Conservation (phyloP, 2,113 vertebrate species). For the Nettapus auritus region DNA sequence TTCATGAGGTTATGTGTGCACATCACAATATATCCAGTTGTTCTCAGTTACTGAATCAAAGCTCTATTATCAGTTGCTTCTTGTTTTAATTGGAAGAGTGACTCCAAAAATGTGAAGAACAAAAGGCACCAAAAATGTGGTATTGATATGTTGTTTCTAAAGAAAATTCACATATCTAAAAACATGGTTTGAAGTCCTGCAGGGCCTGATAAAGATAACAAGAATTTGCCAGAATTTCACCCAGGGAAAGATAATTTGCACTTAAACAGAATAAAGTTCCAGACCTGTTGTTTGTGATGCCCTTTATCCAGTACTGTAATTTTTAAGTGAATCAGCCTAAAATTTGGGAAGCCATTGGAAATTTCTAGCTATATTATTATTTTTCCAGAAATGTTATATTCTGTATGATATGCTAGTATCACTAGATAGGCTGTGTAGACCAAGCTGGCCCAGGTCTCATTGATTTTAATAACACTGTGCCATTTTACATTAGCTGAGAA, state of each 20-base stretch:
- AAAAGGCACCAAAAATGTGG: neutral
- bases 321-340: slow-evolving; percentile 22
- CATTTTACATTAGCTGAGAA: slow-evolving; percentile 10
- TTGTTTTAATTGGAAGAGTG: neutral
- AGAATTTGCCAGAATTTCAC: neutral
- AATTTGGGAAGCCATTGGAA: neutral
- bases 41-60: neutral
- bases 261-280: neutral
- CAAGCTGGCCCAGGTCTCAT: neutral
- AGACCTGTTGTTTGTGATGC: neutral
- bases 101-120: neutral
- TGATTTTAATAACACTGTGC: slow-evolving; percentile 33
- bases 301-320: neutral
- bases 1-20: neutral
- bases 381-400: neutral
- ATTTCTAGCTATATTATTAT: neutral
- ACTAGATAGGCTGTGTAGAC: neutral
- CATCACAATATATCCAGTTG: neutral
- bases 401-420: neutral
- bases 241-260: neutral
- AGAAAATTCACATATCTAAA: neutral
- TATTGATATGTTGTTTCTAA: neutral
- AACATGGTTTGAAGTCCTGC: neutral
- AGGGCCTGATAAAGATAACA: neutral
- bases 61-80: neutral